These are phyloP conservation scores for Plebejus anna DNA, from an alignment of 2,888 invertebrate genomes.

Conservation along the genomic window DNA sequence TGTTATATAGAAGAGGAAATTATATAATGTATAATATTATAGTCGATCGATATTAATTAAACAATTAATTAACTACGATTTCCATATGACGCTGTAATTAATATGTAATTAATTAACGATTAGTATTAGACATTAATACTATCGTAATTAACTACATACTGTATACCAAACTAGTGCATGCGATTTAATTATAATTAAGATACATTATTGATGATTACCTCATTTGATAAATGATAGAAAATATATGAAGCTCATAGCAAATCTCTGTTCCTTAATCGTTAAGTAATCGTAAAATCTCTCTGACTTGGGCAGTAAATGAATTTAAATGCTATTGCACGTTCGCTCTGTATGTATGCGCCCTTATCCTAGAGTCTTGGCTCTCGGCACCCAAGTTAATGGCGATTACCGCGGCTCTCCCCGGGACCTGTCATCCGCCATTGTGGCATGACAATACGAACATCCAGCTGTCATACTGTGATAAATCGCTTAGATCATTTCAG, in stretches of 20 bases:
- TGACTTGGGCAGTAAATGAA: no score
- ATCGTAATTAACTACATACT: neutral
- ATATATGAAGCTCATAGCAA: no score
- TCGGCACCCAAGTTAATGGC: neutral
- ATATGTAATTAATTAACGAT: slow-evolving; percentile 1
- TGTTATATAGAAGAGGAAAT: no score
- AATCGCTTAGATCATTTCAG: neutral
- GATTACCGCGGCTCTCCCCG: neutral
- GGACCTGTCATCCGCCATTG: neutral
- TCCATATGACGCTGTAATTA: neutral
- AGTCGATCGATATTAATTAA: neutral
- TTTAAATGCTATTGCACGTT: neutral
- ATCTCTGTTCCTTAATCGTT: no score
- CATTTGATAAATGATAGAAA: no score
- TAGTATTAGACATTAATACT: neutral
- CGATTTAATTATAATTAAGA: neutral
- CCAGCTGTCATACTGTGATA: neutral
- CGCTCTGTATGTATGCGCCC: neutral
- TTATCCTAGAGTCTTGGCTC: neutral
- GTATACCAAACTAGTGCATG: neutral
- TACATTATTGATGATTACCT: no score
- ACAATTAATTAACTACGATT: slow-evolving; percentile 1
- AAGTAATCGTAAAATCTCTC: no score
- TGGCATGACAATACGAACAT: neutral
- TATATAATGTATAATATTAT: neutral